Base-by-base conservation (phyloP, 2,888 invertebrate species). In the Sycophila texana region DNA sequence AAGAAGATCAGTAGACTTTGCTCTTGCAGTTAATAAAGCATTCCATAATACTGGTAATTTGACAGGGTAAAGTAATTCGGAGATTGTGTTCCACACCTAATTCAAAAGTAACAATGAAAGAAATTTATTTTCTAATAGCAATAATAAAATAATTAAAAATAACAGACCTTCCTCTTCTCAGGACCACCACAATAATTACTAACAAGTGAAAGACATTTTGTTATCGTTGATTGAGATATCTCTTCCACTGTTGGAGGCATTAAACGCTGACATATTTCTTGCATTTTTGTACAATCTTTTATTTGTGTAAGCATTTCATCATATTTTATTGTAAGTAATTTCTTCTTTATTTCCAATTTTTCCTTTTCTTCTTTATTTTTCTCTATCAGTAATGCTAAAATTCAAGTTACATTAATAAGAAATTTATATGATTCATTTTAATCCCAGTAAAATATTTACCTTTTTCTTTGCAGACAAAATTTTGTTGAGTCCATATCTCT, bases 21-120 rank as follows among this genome's bases (percentile, higher is more conserved):
- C 82, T 61, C 88, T 83, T n/a, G 76, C 83, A 75, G 86, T 80
- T 81, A 87, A 83, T 16, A 90, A 81, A 20, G 84, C 81, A 74
- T 83, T 84, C 89, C 88, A 89, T 20, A 89, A 75, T 39, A 84
- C 84, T 61, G 86, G 73, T 60, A 87, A 83, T 72, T 87, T 85
- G n/a, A 88, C 80, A 26, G 76, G 55, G 72, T 83, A 81, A 49
- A 89, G 81, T 76, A 82, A 84, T 63, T 83, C 84, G 39, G 82
- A 84, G 79, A 89, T 80, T 78, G 82, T 84, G 39, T 84, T 83
- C 83, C 85, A 86, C 16, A 87, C 83, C 89, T 89, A 3, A 26
- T 26, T 67, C 10, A 77, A 82, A 74, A 58, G 57, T 70, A 78
- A 72, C 57, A 16, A 74, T 58, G 13, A 30, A n/a, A 39, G 4